These are phyloP conservation scores for Amazona ochrocephala DNA, from an alignment of 2,797 vertebrate genomes.

Conservation along the genomic window DNA sequence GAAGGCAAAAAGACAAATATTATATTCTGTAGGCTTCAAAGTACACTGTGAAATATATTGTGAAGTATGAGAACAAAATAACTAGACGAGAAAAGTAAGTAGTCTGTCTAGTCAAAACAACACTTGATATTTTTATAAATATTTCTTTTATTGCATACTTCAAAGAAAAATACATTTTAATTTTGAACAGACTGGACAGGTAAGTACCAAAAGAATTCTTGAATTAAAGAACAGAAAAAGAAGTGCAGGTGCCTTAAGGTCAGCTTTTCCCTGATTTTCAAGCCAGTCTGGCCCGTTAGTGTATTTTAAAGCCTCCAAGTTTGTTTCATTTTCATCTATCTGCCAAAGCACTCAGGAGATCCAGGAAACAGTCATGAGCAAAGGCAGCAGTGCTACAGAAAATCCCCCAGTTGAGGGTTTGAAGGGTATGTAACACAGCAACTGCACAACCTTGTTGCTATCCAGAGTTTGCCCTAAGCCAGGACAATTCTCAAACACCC, in stretches of 20 bases:
- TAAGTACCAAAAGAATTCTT: slow-evolving; percentile 11
- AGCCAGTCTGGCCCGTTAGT: neutral
- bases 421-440: neutral
- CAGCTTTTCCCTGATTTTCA: neutral
- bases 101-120: slow-evolving; percentile 47
- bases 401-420: neutral
- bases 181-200: slow-evolving; percentile 27
- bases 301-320: neutral
- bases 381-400: neutral
- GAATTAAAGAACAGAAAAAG: slow-evolving; percentile 1
- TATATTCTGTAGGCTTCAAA: neutral
- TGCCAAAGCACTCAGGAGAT: neutral
- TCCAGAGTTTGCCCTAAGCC: neutral
- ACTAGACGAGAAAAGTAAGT: slow-evolving; percentile 20
- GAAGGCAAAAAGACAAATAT: neutral
- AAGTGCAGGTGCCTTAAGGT: neutral
- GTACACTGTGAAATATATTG: neutral
- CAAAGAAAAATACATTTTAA: slow-evolving; percentile 23
- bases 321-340: neutral
- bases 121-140: slow-evolving; percentile 22
- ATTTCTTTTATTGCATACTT: slow-evolving; percentile 31
- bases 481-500: neutral
- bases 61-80: slow-evolving; percentile 13
- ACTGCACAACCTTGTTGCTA: neutral
- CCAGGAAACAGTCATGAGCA: neutral